Base-by-base conservation (phyloP, 1,140 invertebrate genomes). In the Diprion similis region DNA sequence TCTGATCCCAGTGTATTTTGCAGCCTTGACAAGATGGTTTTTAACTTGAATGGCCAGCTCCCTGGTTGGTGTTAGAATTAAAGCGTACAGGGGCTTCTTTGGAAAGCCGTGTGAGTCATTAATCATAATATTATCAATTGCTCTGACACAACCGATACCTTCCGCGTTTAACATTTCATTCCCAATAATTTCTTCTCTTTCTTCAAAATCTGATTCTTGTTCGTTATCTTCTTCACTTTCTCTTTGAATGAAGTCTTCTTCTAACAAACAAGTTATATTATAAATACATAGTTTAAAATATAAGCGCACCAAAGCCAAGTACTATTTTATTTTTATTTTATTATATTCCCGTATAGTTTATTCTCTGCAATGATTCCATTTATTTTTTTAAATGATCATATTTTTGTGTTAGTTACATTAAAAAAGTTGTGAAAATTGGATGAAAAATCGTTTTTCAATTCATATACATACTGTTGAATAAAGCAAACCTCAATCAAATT, bases 1-100 rank as follows among this genome's bases (percentile, higher is more conserved):
- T 82, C 89, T 92, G 24, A 94, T 89, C 76, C 93, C 90, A 47
- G 95, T 96, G 85, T 95, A 95, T 86, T 96, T 96, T 10, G 94
- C 92, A n/a, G 92, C 91, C 68, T 91, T 91, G 47, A 90, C 90
- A 17, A 99, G 84, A 89, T 98, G 97, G 81, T 95, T 92, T 81
- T 93, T 95, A 47, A 99, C 94, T 89, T 99, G 98, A 72, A 99
- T 92, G 0, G 97, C 98, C 68, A 99, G 88, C 86, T 99, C 98
- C 85, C 98, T 91, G 0, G 98, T 99, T 8, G 98, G 98, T 11
- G 97, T 97, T 46, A 99, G 82, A 74, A 99, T 93, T 8, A 99
- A 87, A 9, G 95, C 96, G 84, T 94, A 94, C 13, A 96, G 81
- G 1, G 92, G 91, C 72, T 90, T 90, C 65, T 45, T 82, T 82